These are phyloP conservation scores for Acyrthosiphon pisum DNA, from an alignment of 1,140 invertebrate genomes.

Conservation along the genomic window DNA sequence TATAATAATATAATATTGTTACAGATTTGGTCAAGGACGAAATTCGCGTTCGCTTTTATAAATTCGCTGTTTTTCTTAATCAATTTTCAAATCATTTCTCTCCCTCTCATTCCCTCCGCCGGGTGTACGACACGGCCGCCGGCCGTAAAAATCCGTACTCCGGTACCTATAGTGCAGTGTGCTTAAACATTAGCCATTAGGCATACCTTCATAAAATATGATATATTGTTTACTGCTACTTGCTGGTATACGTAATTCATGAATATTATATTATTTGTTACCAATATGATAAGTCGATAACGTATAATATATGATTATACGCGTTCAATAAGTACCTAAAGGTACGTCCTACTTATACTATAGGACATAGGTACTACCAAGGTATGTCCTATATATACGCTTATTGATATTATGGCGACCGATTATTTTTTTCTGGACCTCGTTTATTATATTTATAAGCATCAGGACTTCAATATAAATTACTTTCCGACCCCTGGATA, in stretches of 20 bases:
- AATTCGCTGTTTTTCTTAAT: not conserved
- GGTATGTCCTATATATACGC: not conserved
- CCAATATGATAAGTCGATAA: not conserved
- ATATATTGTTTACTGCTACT: too few relatives aligned
- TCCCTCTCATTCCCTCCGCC: not conserved
- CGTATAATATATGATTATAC: not conserved
- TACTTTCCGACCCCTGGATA: not conserved
- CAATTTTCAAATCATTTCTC: not conserved
- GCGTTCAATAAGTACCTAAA: not conserved
- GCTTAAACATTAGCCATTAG: not conserved
- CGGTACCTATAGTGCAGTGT: not conserved
- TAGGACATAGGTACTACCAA: not conserved
- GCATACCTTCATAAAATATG: too few relatives aligned
- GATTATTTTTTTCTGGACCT: not conserved
- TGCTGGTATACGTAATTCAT: not conserved
- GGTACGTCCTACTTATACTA: not conserved
- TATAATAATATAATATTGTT: not conserved
- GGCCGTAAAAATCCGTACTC: not conserved
- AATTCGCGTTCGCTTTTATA: not conserved
- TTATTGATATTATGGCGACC: not conserved
- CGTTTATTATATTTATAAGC: not conserved
- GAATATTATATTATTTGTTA: conserved; percentile 7
- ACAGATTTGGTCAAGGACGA: not conserved
- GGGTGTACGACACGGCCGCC: not conserved
- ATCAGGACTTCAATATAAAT: not conserved